Base-by-base conservation (phyloP, 1,140 invertebrate species). In the Dendroctonus valens region DNA sequence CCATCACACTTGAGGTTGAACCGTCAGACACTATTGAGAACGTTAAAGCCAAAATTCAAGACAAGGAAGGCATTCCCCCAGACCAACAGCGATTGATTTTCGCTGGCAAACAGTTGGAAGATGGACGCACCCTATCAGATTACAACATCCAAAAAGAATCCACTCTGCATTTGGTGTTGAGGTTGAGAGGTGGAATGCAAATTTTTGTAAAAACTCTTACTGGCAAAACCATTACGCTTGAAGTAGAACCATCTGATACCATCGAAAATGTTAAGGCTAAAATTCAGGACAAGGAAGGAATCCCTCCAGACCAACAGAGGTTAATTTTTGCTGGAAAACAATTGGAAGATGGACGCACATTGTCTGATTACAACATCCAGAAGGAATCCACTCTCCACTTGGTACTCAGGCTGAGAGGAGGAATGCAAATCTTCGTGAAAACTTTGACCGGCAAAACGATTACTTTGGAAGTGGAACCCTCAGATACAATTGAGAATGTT, bases 231-330 rank as follows among this genome's bases (percentile, higher is more conserved):
- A 90, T 90, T 68, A 89, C 89, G 0, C 72, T 92, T 14, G 94
- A 96, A 83, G 93, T 95, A 71, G 92, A 96, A 77, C 87, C 88
- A 37, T 93, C 90, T 50, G 93, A 96, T 79, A 94, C 93, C 37
- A 96, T 96, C 76, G 92, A 96, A 81, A 94, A 96, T 90, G 92
- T 96, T 2, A 96, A 96, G 79, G 89, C 92, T 12, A 95, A 96
- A 77, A 95, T 96, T 77, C 92, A 96, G 80, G 89, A 91, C 71
- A 90, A 90, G 51, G 80, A 80, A 78, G 87, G 87, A 44, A 86
- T 84, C 72, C 86, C 86, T 6, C 85, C 86, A 76, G 85, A 87
- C 73, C 85, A 87, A 66, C 86, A 87, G 74, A 74, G 83, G 69
- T 76, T 85, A 61, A 84, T 86, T 70, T 86, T 89, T 9, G 87